Base-by-base conservation (phyloP, 2,797 vertebrate species). In the Chloroceryle amazona region DNA sequence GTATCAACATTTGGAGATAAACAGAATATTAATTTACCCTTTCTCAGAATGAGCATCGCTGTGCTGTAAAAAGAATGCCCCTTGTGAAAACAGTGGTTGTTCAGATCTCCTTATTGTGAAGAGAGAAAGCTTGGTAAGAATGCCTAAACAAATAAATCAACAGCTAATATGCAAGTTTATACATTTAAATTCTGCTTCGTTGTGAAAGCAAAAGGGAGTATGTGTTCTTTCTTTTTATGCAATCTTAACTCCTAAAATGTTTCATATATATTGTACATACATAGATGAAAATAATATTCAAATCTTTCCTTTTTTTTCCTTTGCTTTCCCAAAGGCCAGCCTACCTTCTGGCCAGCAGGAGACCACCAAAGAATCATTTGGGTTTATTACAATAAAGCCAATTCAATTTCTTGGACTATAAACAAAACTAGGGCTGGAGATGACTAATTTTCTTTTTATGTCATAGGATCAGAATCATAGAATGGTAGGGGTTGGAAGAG, bases 271-370 rank as follows among this genome's bases (percentile, higher is more conserved):
- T 23, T 86, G 37, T 33, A 81, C 16, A 20, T n/a, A 35, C 15
- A 42, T 3, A 55, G 20, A 46, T 28, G 11, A 81, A 87, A 75
- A 71, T 6, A 67, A 23, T 62, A 65, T 15, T 15, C 14, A 61
- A 28, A 51, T 11, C 3, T 79, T 44, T 67, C 28, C 7, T 26
- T 3, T 58, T 81, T 39, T 71, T 70, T 42, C 51, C 31, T 33
- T 7, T 1, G 0, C 16, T 58, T 22, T 88, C 10, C 29, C 1
- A 3, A 78, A 86, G 70, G 6, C 9, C 6, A 1, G 29, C 16
- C 54, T 92, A 23, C 9, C 13, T 70, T 51, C 18, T 31, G 13
- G 13, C 47, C 37, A 86, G 17, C 35, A 63, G 8, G 58, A 58
- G 7, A 62, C 3, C 44, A 81, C 14, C 51, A 29, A 88, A 71